Evolutionary conservation across 2,797 vertebrate species (phyloP), one percentile per base, ranked within the genome.

Genomic region (Chromis chromis): DNA sequence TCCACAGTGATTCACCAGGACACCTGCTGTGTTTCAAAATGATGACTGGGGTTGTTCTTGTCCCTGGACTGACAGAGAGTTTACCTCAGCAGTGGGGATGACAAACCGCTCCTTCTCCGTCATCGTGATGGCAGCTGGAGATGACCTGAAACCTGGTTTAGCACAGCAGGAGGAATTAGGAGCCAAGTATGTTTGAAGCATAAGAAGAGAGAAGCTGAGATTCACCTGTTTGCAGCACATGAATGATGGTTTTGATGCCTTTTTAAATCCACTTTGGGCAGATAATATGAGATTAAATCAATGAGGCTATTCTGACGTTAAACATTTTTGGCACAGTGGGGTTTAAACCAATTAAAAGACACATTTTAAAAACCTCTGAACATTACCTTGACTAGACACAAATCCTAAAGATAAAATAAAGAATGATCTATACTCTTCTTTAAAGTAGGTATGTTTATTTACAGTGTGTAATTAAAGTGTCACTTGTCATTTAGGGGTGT

Each of bases 71-170:
- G 76, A 60, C 67, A 65, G 39, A 49, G 50, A 63, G 53, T 62
- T 85, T 87, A 96, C 95, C 90, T 96, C 95, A 21, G 92, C 88
- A 11, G 44, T 1, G 6, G 88, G 74, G 76, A 95, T 70, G 12
- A 74, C 79, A 25, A 94, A 87, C 55, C 79, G 91, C 77, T 94
- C 93, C 25, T 66, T 88, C 62, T 96, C 95, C 58, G 6, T 91
- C 75, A 96, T 76, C 1, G 94, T 96, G 88, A 96, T 95, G 81
- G 77, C 70, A 57, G 90, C 91, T 0, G 88, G 86, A 24, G 86
- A 25, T 49, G 81, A 90, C 71, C 67, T 82, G 84, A 91, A 90
- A 71, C 70, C 93, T 94, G 74, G 28, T 59, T 69, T 22, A 42
- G 74, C 55, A 84, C 70, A 72, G 28, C 33, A 33, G 52, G 36